phyloP scores from a whole-genome alignment of 92 coral and sea anemone species.

The Micromussa lordhowensis region DNA sequence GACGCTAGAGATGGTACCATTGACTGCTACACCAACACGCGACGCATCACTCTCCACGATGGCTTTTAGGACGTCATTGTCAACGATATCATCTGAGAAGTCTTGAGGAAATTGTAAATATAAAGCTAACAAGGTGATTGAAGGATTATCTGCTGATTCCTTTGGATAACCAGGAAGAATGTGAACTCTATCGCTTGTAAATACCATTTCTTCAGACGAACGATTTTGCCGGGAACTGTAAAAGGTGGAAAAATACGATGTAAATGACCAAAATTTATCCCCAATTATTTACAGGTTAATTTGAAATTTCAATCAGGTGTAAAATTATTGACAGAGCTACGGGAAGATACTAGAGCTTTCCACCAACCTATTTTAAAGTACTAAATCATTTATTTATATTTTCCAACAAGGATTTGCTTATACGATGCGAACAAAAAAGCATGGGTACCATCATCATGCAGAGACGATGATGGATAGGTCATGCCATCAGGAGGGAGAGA shows the following conservation, averaged over 20 bases:
- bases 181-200: not conserved
- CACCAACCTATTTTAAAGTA: too few species aligned
- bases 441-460: too few species aligned
- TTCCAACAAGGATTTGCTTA: too few species aligned
- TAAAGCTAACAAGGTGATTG: not conserved
- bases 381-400: too few species aligned
- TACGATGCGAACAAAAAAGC: too few species aligned
- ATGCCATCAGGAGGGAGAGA: too few species aligned
- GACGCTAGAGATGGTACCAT: not conserved
- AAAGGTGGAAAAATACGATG: too few species aligned
- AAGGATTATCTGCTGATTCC: not conserved
- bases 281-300: too few species aligned
- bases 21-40: not conserved
- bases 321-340: not conserved
- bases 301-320: not conserved
- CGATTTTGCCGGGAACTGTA: not conserved
- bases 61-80: not conserved
- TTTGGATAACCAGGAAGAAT: not conserved
- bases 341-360: too few species aligned
- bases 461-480: too few species aligned
- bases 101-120: not conserved
- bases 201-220: not conserved
- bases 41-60: not conserved
- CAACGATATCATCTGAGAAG: not conserved
- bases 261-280: too few species aligned